Evolutionary conservation across 2,888 invertebrate genomes (phyloP), one percentile per base, ranked within the genome.

Genomic region (Ochropleura leucogaster): DNA sequence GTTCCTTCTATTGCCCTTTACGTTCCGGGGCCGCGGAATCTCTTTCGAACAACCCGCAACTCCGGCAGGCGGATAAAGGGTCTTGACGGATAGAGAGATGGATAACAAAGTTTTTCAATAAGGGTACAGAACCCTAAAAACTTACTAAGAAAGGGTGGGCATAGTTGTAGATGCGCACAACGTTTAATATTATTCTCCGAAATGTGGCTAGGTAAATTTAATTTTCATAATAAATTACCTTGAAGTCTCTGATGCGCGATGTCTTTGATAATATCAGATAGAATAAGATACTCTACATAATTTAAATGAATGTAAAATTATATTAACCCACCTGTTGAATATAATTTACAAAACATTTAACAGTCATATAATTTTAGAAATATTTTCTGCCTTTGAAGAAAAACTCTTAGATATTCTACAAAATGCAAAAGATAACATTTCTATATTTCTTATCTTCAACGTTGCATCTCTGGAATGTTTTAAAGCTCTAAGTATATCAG

Each of bases 201-300:
- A 51, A 53, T 51, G 12, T 30, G 30, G 14, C 9, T 14, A 51
- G 69, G 44, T 71, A 20, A 46, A 40, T 79, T 20, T 18, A 8
- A 62, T 49, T 18, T 62, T 49, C 4, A 16, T 16, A 6, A n/a
- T 53, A 4, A 44, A 46, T 42, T 59, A 65, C 9, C 53, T 77
- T 20, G 6, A 62, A 55, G 16, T 30, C 9, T 10, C 5, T 20
- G 20, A 62, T 55, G 12, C 16, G 10, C 8, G 12, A 46, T 16
- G 12, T 62, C 47, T 78, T 63, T 55, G 55, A 71, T 18, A 20
- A 72, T 76, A 9, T 51, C 3, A 16, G 30, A 1, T n/a, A 51
- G 6, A 18, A 71, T 72, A 57, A 49, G 3, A 0, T 70, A 40
- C 10, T 20, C 8, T 59, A 49, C 30, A 3, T 30, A 30, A 14